A percentile compares a stretch with the other conserved stretches of the same genome.
Evolutionary conservation across 23 tunicate species (phyloP).

Genomic region (Diplosoma virens): DNA sequence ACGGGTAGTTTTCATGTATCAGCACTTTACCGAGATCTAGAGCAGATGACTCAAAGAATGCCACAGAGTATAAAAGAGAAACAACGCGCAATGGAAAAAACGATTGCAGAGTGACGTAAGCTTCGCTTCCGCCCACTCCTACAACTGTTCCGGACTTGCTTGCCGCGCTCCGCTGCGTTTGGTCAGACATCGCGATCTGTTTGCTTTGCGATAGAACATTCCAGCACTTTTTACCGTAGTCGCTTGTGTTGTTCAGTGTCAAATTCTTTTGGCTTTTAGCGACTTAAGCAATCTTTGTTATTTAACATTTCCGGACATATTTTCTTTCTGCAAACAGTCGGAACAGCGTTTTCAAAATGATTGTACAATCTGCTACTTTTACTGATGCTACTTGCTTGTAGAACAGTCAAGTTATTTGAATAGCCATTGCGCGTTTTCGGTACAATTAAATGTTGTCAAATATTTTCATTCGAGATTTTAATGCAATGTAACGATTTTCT

Average conservation of each 20-base stretch:
- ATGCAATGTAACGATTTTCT: no score
- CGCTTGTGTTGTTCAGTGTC: neutral
- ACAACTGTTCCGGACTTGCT: slow-evolving; percentile 48
- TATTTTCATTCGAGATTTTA: no score
- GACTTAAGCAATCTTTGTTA: neutral
- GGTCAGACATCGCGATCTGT: slow-evolving; percentile 1
- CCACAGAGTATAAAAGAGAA: neutral
- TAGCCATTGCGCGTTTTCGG: no score
- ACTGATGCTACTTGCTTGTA: no score
- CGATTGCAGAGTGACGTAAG: slow-evolving; percentile 16
- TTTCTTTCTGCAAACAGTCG: neutral
- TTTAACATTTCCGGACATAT: neutral
- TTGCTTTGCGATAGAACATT: neutral
- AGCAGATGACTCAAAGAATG: neutral
- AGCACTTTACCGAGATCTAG: neutral
- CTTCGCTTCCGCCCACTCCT: slow-evolving; percentile 61
- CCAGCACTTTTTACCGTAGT: neutral
- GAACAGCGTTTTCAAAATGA: no score
- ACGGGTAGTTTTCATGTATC: no score
- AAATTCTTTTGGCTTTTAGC: neutral
- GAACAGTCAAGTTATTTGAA: no score
- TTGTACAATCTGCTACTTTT: no score
- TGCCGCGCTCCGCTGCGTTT: neutral
- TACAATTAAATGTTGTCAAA: no score
- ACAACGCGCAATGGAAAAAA: neutral